These are phyloP conservation scores for Chinchilla lanigera DNA, from an alignment of 2,113 vertebrate genomes.

Conservation along the genomic window DNA sequence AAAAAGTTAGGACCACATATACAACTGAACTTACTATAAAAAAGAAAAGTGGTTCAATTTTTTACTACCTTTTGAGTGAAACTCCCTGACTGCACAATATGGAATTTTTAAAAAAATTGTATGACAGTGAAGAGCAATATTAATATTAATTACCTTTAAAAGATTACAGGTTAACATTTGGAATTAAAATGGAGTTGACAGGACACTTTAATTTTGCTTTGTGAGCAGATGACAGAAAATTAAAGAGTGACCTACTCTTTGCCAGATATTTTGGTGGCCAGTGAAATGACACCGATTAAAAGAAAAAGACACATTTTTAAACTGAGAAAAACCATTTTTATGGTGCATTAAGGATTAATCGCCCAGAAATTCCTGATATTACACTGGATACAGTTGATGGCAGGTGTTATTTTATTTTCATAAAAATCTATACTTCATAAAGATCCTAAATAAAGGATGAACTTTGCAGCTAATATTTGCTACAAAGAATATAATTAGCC, in stretches of 20 bases:
- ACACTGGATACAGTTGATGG: slow-evolving; percentile 76
- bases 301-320: slow-evolving; percentile 75
- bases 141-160: slow-evolving; percentile 31
- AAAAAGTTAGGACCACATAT: neutral
- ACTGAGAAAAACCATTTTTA: slow-evolving; percentile 83
- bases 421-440: slow-evolving; percentile 83
- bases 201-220: slow-evolving; percentile 55
- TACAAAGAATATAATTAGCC: slow-evolving; percentile 64
- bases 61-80: neutral
- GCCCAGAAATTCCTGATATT: slow-evolving; percentile 82
- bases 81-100: neutral
- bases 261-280: slow-evolving; percentile 61
- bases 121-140: neutral
- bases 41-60: neutral
- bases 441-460: slow-evolving; percentile 77
- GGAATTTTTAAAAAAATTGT: neutral
- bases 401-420: slow-evolving; percentile 83
- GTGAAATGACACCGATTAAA: slow-evolving; percentile 80
- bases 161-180: slow-evolving; percentile 45
- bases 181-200: slow-evolving; percentile 60
- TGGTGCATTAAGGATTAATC: slow-evolving; percentile 85
- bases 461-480: slow-evolving; percentile 68
- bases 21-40: neutral
- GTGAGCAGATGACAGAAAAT: slow-evolving; percentile 31
- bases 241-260: slow-evolving; percentile 48